Conservation (phyloP, 2,888 invertebrate species). For the Hoplodrina ambigua region DNA sequence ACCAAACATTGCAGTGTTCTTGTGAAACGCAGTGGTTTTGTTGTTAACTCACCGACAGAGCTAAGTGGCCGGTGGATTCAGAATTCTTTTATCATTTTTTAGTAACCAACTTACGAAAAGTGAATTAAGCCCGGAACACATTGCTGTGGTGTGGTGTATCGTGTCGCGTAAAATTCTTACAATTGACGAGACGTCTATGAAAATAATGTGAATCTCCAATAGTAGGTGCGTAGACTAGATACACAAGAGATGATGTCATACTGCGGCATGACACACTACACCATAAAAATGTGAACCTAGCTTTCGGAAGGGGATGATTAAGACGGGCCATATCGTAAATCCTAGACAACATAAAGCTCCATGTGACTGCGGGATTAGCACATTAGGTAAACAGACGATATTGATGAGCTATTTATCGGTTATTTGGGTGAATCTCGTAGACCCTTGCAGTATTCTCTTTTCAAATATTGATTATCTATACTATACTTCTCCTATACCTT, state of each 20-base stretch:
- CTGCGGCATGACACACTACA: background rate
- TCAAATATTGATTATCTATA: background rate
- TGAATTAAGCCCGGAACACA: background rate
- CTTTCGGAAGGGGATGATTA: background rate
- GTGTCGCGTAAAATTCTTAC: background rate
- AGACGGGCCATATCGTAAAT: background rate
- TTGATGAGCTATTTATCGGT: background rate
- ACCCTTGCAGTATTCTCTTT: too few relatives aligned
- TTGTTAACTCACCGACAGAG: conserved; percentile 10
- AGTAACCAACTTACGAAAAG: background rate
- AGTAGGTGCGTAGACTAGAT: background rate
- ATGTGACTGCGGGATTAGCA: background rate
- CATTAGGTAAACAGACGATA: background rate
- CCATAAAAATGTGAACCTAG: background rate
- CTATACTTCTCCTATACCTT: background rate
- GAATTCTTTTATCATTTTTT: background rate
- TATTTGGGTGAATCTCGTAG: background rate
- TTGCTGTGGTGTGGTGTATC: too few relatives aligned
- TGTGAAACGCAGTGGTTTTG: conserved; percentile 34
- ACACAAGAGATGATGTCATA: background rate
- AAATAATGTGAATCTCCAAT: background rate
- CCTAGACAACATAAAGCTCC: background rate
- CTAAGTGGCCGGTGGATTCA: conserved; percentile 22
- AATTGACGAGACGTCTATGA: background rate
- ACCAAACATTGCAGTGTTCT: conserved; percentile 53